A percentile compares a stretch with the other conserved stretches of the same genome.
Conservation (phyloP, 2,888 invertebrate genomes). For the Drosophila lacicola region DNA sequence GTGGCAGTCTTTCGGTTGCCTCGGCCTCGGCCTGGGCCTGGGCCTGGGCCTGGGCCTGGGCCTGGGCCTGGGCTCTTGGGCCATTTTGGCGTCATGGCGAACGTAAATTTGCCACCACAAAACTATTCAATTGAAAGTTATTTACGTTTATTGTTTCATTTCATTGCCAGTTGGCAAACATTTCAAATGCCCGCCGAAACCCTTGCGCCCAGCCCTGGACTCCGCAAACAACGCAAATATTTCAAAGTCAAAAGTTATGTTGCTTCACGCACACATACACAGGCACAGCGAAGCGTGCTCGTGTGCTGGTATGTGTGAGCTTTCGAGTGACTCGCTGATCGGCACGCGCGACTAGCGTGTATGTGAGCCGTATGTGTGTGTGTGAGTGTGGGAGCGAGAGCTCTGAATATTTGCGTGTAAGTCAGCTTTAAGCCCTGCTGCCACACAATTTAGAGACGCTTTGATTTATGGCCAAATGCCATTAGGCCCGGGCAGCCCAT, state of each 20-base stretch:
- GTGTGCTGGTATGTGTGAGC: not conserved
- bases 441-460: constrained; percentile 50
- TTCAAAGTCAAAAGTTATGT: constrained; percentile 43
- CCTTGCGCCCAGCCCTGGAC: not conserved
- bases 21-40: constrained; percentile 3
- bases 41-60: constrained; percentile 10
- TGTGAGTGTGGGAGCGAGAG: not conserved
- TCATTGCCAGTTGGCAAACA: constrained; percentile 65
- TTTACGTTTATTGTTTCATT: constrained; percentile 80
- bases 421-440: constrained; percentile 10
- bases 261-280: not conserved
- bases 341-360: not conserved
- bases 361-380: not conserved
- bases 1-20: constrained; percentile 22
- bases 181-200: constrained; percentile 26
- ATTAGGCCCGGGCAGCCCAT: constrained; percentile 68
- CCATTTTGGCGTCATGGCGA: constrained; percentile 56
- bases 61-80: constrained; percentile 17
- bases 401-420: constrained; percentile 6
- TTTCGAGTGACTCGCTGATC: constrained; percentile 27
- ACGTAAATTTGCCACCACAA: constrained; percentile 76
- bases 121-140: constrained; percentile 82
- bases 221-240: constrained; percentile 15
- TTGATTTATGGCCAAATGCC: constrained; percentile 77
- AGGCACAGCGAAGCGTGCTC: not conserved